Evolutionary conservation across 2,113 vertebrate species (phyloP), one percentile per base, ranked within the genome.

Genomic region (Xiphophorus maculatus): DNA sequence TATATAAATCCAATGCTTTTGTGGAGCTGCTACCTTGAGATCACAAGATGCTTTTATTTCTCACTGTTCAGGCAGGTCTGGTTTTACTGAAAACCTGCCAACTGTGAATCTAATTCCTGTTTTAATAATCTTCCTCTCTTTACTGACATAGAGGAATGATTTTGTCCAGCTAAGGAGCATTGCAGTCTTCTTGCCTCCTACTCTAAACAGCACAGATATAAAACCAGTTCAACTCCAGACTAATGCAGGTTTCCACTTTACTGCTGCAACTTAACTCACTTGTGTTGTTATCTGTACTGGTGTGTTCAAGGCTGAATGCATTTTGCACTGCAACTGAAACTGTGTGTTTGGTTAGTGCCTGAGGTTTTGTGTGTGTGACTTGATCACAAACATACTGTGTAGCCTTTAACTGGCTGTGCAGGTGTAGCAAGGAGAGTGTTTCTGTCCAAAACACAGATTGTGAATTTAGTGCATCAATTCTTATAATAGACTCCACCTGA

Each of bases 21-120:
- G 37, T 25, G 13, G 28, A 8, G 3, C 4, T 15, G 62, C 3
- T 76, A 14, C 25, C 13, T 82, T 64, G 27, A 63, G 7, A 68
- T 68, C 44, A 62, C 29, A 67, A 8, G 1, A 65, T 40, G 69
- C 15, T 63, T 58, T 32, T 68, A 71, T 74, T 40, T 66, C 61
- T 42, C 25, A 29, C 32, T 75, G n/a, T 30, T 74, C 7, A 71
- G 30, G 42, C 33, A 71, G 29, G 2, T 12, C 29, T 42, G 40
- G 65, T 61, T 78, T 76, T 30, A 29, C 54, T 37, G 35, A 69
- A 61, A 72, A 29, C 73, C 66, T 32, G 19, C 58, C 65, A 71
- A 82, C 63, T 79, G 66, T 64, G 40, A 81, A 81, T 81, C 40
- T 71, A 81, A 73, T 76, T 48, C 65, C 11, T 51, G 37, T 48